Base-by-base conservation (phyloP, 2,888 invertebrate genomes). In the Phengaris arion region DNA sequence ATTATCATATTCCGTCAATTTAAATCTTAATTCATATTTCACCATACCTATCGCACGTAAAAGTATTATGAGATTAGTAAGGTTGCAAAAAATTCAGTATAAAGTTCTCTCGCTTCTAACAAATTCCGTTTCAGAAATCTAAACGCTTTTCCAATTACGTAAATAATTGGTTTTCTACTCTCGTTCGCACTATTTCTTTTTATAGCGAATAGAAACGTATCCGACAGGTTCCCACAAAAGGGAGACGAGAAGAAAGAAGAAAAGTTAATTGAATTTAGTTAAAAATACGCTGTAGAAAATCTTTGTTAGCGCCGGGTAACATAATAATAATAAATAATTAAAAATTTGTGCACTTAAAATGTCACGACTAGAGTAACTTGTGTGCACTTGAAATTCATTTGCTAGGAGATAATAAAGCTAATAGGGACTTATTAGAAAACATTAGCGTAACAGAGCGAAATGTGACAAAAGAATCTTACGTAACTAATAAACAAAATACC, bases 351-450 rank as follows among this genome's bases (percentile, higher is more conserved):
- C 52, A 52, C 12, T 52, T 52, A 35, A 35, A 35, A 35, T 35
- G 6, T 57, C 10, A 59, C 59, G 35, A 22, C 59, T 10, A 59
- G 8, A 6, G 22, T 59, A 59, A 22, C 10, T 35, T 64, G 9
- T 64, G 35, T 64, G 2, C 52, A 52, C 13, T 69, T 48, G n/a
- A 48, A 48, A 69, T 10, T 15, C 3, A 69, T 69, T 69, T 48
- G 15, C 9, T n/a, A 48, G 4, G 1, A 69, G 13, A 69, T 48
- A 46, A 48, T 69, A 15, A 69, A 8, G 22, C 52, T 72, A 72
- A 72, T 54, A 13, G 54, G 15, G n/a, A 22, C 70, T 52, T 12
- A 72, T 72, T 54, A 72, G 52, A 72, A 54, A 52, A 52, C 35
- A 52, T 54, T 72, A 72, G 72, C 54, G 22, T 22, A 35, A 72